phyloP scores from a whole-genome alignment of 2,113 vertebrate species.

The Meles meles region DNA sequence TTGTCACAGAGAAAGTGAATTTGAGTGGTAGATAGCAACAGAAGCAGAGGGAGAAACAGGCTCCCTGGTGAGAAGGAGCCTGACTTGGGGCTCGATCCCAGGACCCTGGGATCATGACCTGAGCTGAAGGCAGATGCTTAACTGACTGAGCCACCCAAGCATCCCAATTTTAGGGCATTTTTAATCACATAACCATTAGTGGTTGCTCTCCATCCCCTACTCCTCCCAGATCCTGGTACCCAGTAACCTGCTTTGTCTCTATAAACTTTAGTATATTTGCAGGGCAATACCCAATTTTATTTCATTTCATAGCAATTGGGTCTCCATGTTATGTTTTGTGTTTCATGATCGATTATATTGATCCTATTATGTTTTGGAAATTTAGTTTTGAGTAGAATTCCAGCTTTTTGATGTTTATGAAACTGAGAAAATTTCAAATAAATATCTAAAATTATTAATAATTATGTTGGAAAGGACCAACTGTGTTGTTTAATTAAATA shows the following conservation, averaged over 20 bases:
- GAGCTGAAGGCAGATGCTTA: too few relatives aligned
- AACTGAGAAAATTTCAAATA: slow-evolving; percentile 22
- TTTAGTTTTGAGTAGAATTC: slow-evolving; percentile 19
- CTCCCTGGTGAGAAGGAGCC: too few relatives aligned
- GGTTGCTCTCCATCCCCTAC: neutral
- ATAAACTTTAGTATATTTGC: slow-evolving; percentile 37
- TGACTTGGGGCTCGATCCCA: too few relatives aligned
- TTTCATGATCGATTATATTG: slow-evolving; percentile 1
- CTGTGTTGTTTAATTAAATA: neutral
- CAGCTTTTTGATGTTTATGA: neutral
- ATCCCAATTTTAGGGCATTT: neutral
- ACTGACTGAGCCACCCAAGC: too few relatives aligned
- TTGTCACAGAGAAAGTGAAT: too few relatives aligned
- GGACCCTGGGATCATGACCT: too few relatives aligned
- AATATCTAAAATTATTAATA: neutral
- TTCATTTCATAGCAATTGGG: slow-evolving; percentile 6
- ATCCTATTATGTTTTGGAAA: neutral
- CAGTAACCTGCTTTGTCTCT: slow-evolving; percentile 27
- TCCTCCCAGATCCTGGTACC: neutral
- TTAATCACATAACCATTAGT: neutral
- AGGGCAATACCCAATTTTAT: slow-evolving; percentile 44
- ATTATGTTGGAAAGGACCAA: neutral
- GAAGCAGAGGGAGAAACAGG: too few relatives aligned
- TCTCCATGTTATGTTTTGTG: slow-evolving; percentile 28
- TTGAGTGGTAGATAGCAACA: too few relatives aligned